Base-by-base conservation (phyloP, 2,888 invertebrate species). In the Rhimphoctona megacephalus region DNA sequence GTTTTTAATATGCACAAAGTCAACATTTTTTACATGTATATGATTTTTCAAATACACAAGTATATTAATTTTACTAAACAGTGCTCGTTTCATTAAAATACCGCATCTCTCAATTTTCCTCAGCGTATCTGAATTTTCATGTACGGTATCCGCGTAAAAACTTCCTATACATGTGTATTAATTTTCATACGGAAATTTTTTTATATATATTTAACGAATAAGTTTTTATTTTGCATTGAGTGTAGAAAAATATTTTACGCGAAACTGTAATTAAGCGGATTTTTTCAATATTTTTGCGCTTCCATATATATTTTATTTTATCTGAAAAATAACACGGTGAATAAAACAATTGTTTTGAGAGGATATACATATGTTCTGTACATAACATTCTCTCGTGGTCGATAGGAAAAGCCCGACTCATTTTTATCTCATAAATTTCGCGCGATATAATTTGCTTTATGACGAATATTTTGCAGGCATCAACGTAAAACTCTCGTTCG, bases 381-480 rank as follows among this genome's bases (percentile, higher is more conserved):
- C n/a, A n/a, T n/a, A 52, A 52, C 30, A 33, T 33, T 19, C n/a
- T 19, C 52, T 52, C 72, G 39, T 39, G n/a, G 30, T 67, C 22
- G 39, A 36, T 39, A 61, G 22, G 25, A 25, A 61, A 70, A 57
- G 30, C 49, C 17, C 25, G 67, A 81, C 66, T 67, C 54, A 81
- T 81, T 81, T 67, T 73, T 66, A 49, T 74, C 36, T 52, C 69
- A 43, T 76, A 25, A 69, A 64, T 76, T 81, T 74, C 25, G 33
- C 54, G n/a, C 61, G n/a, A n/a, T 54, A 76, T 74, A 83, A 61
- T 84, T 86, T 70, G 36, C 61, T 79, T 64, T 70, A 64, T 52
- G 54, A n/a, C 49, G 36, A 36, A 54, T 54, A 19, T 66, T 30
- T 17, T 17, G n/a, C 57, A 17, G 19, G 11, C 14, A 43, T 17